Evolutionary conservation across 2,888 invertebrate species (phyloP).

Genomic region (Rhimphoctona megacephalus): DNA sequence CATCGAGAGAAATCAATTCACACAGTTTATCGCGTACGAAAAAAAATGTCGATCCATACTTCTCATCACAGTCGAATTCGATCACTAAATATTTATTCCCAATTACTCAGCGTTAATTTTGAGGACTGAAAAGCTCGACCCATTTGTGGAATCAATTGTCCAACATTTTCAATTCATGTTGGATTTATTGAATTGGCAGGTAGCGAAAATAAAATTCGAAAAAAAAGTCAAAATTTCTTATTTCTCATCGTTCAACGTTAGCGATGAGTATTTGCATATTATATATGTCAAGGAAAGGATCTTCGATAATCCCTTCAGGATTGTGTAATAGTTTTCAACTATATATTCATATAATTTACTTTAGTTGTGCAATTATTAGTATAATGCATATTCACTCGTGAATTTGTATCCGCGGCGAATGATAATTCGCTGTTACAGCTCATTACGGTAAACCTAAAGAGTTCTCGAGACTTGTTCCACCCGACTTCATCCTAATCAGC

Average conservation of each 20-base stretch:
- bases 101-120: neutral
- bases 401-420: slow-evolving; percentile 48
- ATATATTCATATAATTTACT: slow-evolving; percentile 49
- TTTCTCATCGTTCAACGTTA: neutral
- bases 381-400: slow-evolving; percentile 50
- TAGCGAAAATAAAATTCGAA: neutral
- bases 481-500: slow-evolving; percentile 25
- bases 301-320: slow-evolving; percentile 8
- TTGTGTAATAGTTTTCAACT: slow-evolving; percentile 18
- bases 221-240: neutral
- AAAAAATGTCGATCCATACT: neutral
- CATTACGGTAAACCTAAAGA: slow-evolving; percentile 50
- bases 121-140: neutral
- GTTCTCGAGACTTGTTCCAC: slow-evolving; percentile 26
- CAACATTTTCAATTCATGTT: neutral
- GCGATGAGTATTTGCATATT: neutral
- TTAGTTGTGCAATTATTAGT: slow-evolving; percentile 47
- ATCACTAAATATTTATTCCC: neutral
- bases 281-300: neutral
- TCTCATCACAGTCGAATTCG: neutral
- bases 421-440: slow-evolving; percentile 56
- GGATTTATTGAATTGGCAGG: neutral
- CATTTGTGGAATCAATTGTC: neutral
- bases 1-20: neutral
- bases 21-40: neutral